Evolutionary conservation across 2,797 vertebrate species (phyloP).

Genomic region (Clarias pachynema): DNA sequence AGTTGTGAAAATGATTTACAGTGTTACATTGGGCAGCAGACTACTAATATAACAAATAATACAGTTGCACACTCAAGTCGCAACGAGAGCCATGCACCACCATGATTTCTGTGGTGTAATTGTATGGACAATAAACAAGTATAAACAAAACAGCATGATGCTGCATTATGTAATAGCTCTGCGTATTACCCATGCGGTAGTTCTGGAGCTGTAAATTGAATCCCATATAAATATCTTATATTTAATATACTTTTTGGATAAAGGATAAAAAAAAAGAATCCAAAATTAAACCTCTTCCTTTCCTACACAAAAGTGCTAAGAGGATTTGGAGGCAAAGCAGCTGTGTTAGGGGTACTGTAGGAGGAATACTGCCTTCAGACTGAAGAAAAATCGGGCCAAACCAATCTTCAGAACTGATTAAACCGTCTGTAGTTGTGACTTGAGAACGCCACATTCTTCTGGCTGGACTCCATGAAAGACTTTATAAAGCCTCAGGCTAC

Average conservation of each 20-base stretch:
- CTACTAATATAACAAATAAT: slow-evolving; percentile 5
- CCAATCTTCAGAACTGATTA: neutral
- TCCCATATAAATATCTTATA: no score
- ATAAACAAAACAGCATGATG: neutral
- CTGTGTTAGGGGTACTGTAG: neutral
- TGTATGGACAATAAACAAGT: neutral
- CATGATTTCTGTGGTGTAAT: neutral
- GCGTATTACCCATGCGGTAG: neutral
- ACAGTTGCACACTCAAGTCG: neutral
- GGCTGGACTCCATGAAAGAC: neutral
- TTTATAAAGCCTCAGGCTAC: neutral
- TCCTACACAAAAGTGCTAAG: neutral
- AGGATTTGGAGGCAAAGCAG: neutral
- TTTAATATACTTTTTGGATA: neutral
- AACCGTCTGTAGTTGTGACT: neutral
- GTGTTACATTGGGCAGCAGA: slow-evolving; percentile 17
- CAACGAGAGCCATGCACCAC: neutral
- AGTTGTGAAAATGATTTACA: slow-evolving; percentile 46
- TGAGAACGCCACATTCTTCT: neutral
- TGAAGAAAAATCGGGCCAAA: neutral
- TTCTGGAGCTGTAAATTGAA: slow-evolving; percentile 13
- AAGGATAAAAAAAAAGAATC: neutral
- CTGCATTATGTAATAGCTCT: slow-evolving; percentile 8
- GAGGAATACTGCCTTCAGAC: neutral
- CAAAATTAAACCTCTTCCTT: neutral